Conservation (phyloP, 2,888 invertebrate species). For the Pandemis heparana region DNA sequence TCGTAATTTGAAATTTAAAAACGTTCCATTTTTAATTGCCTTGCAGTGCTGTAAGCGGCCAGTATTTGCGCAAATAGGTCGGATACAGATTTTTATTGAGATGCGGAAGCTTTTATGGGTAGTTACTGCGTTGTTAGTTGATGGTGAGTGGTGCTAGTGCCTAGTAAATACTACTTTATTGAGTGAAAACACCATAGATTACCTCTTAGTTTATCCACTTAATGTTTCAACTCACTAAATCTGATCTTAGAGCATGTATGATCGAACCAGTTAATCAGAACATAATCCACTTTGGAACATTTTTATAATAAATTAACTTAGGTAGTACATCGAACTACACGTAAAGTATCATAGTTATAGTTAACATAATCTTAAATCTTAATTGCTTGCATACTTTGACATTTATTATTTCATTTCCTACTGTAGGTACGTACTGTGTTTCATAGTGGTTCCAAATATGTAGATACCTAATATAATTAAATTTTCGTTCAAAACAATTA, state of each 20-base stretch:
- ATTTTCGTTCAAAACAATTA: no score
- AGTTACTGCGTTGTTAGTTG: conserved; percentile 36
- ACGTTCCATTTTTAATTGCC: conserved; percentile 57
- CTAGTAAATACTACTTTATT: neutral
- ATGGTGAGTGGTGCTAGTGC: neutral
- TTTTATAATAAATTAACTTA: neutral
- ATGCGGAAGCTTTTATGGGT: conserved; percentile 42
- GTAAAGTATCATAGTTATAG: no score
- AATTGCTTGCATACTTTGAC: no score
- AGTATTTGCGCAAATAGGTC: conserved; percentile 45
- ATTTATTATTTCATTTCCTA: no score
- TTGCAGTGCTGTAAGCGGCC: conserved; percentile 44
- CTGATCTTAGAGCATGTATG: no score
- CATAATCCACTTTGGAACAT: neutral
- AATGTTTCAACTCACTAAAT: neutral
- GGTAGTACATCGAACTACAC: no score
- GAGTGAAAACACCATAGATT: neutral
- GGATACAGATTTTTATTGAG: conserved; percentile 42
- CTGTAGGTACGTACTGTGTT: no score
- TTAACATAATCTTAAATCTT: no score
- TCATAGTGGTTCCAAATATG: no score
- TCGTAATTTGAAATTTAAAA: conserved; percentile 65
- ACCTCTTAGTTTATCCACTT: neutral
- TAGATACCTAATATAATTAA: no score
- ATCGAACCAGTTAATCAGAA: no score